A percentile compares a stretch with the other conserved stretches of the same genome.
phyloP scores from a whole-genome alignment of 2,888 invertebrate species.

The Phorcus lineatus region DNA sequence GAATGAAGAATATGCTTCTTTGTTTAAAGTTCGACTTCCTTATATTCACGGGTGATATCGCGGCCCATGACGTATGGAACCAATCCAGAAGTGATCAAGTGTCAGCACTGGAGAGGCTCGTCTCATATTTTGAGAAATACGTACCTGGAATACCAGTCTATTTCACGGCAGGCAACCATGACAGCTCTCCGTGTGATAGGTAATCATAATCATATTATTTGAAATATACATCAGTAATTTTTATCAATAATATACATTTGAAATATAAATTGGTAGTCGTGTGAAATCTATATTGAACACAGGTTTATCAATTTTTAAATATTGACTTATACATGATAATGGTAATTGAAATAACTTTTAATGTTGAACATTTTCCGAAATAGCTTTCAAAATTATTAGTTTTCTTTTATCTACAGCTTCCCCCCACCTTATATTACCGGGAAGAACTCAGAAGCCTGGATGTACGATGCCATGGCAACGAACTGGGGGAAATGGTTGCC shows the following conservation, averaged over 20 bases:
- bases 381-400: too few species aligned
- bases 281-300: too few species aligned
- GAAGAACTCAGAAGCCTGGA: slow-evolving; percentile 90
- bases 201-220: too few species aligned
- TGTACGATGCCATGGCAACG: slow-evolving; percentile 84
- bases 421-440: slow-evolving; percentile 78
- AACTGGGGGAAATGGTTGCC: slow-evolving; percentile 82
- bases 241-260: too few species aligned
- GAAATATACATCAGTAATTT: too few species aligned
- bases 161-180: slow-evolving; percentile 96
- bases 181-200: slow-evolving; percentile 95
- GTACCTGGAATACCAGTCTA: slow-evolving; percentile 92
- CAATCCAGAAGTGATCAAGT: slow-evolving; percentile 87
- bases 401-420: slow-evolving; percentile 73
- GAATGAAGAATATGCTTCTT: too few species aligned
- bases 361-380: too few species aligned
- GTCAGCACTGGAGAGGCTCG: slow-evolving; percentile 49
- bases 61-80: slow-evolving; percentile 96
- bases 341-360: too few species aligned
- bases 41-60: slow-evolving; percentile 96
- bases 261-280: too few species aligned
- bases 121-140: slow-evolving; percentile 67
- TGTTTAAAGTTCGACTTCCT: slow-evolving; percentile 79
- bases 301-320: too few species aligned
- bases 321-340: too few species aligned